Conservation (phyloP, 1,140 invertebrate genomes). For the Diachasma alloeum region DNA sequence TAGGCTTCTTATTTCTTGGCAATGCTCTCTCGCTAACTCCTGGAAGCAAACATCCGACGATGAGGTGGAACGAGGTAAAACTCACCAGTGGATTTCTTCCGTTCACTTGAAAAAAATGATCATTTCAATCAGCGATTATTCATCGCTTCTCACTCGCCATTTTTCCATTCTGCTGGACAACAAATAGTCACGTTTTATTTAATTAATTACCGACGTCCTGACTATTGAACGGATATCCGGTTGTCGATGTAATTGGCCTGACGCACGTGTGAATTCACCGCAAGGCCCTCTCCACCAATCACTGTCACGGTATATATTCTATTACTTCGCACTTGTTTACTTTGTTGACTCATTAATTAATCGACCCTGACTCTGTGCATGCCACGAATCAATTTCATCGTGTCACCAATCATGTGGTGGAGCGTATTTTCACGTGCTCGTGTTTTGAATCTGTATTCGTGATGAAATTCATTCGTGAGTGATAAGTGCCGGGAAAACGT, state of each 20-base stretch:
- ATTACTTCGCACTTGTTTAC: too few species aligned
- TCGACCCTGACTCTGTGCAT: too few species aligned
- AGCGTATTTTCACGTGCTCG: too few species aligned
- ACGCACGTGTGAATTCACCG: conserved; percentile 1
- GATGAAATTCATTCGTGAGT: too few species aligned
- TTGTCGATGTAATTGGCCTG: conserved; percentile 6
- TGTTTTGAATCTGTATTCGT: too few species aligned
- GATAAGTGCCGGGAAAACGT: too few species aligned
- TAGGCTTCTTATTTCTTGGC: conserved; percentile 57
- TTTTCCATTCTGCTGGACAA: too few species aligned
- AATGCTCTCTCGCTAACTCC: conserved; percentile 49
- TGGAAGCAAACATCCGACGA: conserved; percentile 39
- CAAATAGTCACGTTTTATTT: background rate
- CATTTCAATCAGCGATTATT: background rate
- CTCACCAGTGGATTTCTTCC: background rate
- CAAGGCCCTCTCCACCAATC: background rate
- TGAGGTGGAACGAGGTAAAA: conserved; percentile 32
- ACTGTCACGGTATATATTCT: background rate
- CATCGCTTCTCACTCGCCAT: too few species aligned
- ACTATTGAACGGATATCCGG: conserved; percentile 25
- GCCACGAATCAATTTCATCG: too few species aligned
- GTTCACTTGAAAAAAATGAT: background rate
- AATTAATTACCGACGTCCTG: background rate
- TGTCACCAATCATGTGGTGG: too few species aligned
- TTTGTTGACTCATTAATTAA: too few species aligned